These are phyloP conservation scores for Coregonus suidteri DNA, from an alignment of 2,797 vertebrate genomes.

Conservation along the genomic window DNA sequence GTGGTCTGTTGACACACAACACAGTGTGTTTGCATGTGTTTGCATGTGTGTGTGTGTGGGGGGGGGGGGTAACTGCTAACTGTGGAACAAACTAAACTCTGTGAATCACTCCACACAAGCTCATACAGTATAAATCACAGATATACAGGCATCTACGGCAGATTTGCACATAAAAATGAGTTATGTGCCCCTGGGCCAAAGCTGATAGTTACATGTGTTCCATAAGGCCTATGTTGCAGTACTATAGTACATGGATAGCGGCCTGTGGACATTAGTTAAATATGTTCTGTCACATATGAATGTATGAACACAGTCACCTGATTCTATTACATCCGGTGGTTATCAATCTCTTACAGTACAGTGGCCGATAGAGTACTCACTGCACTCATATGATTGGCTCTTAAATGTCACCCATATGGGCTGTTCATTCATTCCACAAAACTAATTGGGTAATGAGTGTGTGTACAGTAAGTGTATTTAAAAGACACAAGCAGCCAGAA, in stretches of 20 bases:
- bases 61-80: neutral
- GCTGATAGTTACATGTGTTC: neutral
- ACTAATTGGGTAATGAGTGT: neutral
- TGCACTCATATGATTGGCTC: constrained; percentile 49
- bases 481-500: constrained; percentile 72
- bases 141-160: neutral
- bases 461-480: constrained; percentile 69
- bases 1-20: constrained; percentile 32
- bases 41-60: neutral
- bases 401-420: constrained; percentile 71
- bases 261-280: neutral
- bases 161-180: neutral
- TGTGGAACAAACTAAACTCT: constrained; percentile 17
- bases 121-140: neutral
- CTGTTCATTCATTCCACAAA: constrained; percentile 53
- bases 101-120: neutral
- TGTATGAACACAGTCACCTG: neutral
- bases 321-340: neutral
- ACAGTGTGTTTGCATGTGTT: constrained; percentile 17
- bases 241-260: neutral
- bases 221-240: neutral
- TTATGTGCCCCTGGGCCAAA: neutral
- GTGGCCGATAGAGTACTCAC: neutral
- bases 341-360: neutral
- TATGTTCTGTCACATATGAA: neutral